A percentile compares a stretch with the other conserved stretches of the same genome.
Conservation (phyloP, 2,797 vertebrate species). For the Sebastes matsubarae region DNA sequence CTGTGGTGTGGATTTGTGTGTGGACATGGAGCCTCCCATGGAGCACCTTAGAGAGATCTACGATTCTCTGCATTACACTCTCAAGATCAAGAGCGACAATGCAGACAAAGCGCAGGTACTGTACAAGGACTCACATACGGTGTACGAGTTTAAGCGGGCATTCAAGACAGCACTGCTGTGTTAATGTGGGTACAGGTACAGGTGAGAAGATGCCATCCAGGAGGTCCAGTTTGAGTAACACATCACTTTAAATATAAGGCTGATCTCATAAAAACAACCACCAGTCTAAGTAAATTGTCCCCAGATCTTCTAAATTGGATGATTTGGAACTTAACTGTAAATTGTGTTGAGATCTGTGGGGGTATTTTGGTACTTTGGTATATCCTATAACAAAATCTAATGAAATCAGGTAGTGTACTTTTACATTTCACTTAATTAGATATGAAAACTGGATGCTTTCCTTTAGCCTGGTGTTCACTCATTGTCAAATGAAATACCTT, state of each 20-base stretch:
- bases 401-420: neutral
- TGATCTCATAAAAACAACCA: neutral
- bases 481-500: neutral
- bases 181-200: neutral
- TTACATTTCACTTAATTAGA: neutral
- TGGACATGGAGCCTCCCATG: conserved; percentile 38
- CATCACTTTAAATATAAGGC: neutral
- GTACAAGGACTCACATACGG: neutral
- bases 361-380: neutral
- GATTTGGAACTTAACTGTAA: neutral
- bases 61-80: neutral
- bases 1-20: conserved; percentile 39
- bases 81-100: conserved; percentile 13
- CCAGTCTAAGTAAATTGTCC: neutral
- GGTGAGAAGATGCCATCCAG: neutral
- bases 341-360: neutral
- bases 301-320: neutral
- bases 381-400: neutral
- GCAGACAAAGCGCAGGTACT: neutral
- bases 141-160: neutral
- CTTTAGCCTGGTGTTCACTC: neutral
- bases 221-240: neutral
- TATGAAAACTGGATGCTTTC: neutral
- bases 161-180: neutral
- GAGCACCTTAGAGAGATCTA: conserved; percentile 18